Conservation (phyloP, 2,888 invertebrate genomes). For the Erebia palarica region DNA sequence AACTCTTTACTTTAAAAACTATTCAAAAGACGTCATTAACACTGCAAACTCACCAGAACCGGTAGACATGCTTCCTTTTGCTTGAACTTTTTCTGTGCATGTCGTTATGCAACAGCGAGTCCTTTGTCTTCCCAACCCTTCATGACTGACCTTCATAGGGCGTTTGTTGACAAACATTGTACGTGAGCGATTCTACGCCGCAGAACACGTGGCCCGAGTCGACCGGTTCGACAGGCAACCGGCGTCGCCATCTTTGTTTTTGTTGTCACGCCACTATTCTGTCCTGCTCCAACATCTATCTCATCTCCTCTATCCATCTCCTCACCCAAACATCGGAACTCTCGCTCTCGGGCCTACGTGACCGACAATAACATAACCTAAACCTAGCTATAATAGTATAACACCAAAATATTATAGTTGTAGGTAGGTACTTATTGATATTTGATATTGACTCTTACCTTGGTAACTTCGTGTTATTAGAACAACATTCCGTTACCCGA, state of each 20-base stretch:
- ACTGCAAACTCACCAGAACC: constrained; percentile 15
- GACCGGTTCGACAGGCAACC: constrained; percentile 77
- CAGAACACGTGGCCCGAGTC: constrained; percentile 73
- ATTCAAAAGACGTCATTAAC: not conserved
- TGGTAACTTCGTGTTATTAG: constrained; percentile 3
- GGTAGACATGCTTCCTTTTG: constrained; percentile 32
- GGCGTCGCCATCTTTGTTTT: constrained; percentile 79
- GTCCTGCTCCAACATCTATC: constrained; percentile 55
- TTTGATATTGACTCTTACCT: constrained; percentile 20
- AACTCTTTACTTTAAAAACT: no score
- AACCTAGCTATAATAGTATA: constrained; percentile 8
- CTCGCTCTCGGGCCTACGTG: constrained; percentile 73
- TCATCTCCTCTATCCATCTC: constrained; percentile 46
- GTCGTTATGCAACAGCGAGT: constrained; percentile 58
- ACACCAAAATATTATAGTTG: constrained; percentile 19
- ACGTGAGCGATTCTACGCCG: constrained; percentile 66
- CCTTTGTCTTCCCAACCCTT: constrained; percentile 69
- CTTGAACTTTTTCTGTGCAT: constrained; percentile 37
- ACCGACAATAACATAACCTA: constrained; percentile 70
- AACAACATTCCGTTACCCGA: constrained; percentile 5
- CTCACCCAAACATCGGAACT: constrained; percentile 52
- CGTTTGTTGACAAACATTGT: constrained; percentile 81
- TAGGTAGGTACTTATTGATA: no score
- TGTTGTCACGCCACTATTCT: constrained; percentile 76
- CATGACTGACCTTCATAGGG: constrained; percentile 75